phyloP scores from a whole-genome alignment of 2,113 vertebrate species.

The Amia ocellicauda region DNA sequence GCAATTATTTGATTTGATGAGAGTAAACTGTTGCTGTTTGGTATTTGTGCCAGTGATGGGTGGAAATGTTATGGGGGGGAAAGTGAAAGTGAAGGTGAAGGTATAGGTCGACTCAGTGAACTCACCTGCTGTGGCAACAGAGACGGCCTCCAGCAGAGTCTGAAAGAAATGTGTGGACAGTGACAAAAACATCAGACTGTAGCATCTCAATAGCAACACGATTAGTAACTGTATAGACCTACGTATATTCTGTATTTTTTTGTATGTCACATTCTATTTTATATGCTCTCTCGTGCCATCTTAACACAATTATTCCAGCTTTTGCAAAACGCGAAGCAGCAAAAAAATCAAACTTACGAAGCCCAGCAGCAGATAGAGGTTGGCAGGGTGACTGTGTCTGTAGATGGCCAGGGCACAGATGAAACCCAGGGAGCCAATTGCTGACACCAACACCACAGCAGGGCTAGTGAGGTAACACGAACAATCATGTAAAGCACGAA shows the following conservation, averaged over 20 bases:
- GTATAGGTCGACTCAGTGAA: not conserved
- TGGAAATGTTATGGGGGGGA: too few species aligned
- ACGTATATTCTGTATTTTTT: too few species aligned
- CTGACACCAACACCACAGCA: conserved; percentile 74
- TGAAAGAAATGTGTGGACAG: conserved; percentile 42
- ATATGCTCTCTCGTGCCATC: too few species aligned
- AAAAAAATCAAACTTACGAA: conserved; percentile 75
- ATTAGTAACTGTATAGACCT: too few species aligned
- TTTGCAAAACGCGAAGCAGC: not conserved
- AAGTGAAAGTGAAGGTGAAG: too few species aligned
- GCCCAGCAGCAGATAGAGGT: conserved; percentile 85
- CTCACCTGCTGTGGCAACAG: conserved; percentile 81
- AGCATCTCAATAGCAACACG: not conserved
- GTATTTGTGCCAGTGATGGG: too few species aligned
- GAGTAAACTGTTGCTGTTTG: too few species aligned
- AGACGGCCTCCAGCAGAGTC: conserved; percentile 84
- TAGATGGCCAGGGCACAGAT: conserved; percentile 78
- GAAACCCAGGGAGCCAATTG: conserved; percentile 75
- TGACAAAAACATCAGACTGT: not conserved
- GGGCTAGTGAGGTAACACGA: conserved; percentile 65
- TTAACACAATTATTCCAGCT: not conserved
- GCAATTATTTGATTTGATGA: too few species aligned
- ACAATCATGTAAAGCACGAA: too few species aligned
- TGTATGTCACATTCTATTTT: too few species aligned
- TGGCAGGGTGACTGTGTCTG: conserved; percentile 85